Conservation (phyloP, 2,888 invertebrate species). For the Eulithis prunata region DNA sequence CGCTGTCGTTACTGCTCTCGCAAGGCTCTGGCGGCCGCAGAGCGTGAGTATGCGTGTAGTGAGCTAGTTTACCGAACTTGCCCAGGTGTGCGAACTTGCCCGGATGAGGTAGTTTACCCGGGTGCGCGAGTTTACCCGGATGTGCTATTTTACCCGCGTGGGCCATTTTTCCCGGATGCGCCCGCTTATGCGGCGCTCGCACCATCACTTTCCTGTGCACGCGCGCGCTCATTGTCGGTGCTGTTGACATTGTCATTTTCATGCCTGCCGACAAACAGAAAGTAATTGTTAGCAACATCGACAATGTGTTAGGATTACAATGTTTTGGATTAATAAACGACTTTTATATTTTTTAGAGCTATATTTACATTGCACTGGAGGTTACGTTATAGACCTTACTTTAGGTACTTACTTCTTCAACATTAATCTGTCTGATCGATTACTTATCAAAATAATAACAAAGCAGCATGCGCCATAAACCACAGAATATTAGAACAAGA, state of each 20-base stretch:
- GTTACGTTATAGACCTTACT: neutral
- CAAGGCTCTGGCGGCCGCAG: conserved; percentile 85
- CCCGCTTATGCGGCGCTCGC: conserved; percentile 86
- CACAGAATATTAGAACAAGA: no score
- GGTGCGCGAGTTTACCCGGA: conserved; percentile 71
- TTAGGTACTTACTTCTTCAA: neutral
- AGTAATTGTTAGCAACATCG: conserved; percentile 42
- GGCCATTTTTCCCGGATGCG: conserved; percentile 76
- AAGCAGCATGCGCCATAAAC: conserved; percentile 22
- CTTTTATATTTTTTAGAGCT: neutral
- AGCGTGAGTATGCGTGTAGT: conserved; percentile 77
- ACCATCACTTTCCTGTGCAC: conserved; percentile 88
- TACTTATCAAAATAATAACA: conserved; percentile 17
- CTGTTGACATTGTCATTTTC: conserved; percentile 90
- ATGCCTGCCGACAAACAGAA: conserved; percentile 83
- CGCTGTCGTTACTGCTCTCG: conserved; percentile 96
- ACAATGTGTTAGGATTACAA: conserved; percentile 6
- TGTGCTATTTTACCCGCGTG: conserved; percentile 79
- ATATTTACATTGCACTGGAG: no score
- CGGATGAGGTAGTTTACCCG: conserved; percentile 63
- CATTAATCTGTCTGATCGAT: neutral
- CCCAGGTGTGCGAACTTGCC: conserved; percentile 69
- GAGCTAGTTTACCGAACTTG: conserved; percentile 71
- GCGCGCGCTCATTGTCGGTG: conserved; percentile 87
- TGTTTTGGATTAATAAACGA: neutral